Evolutionary conservation across 2,888 invertebrate genomes (phyloP), one percentile per base, ranked within the genome.

Genomic region (Stenurella melanura): DNA sequence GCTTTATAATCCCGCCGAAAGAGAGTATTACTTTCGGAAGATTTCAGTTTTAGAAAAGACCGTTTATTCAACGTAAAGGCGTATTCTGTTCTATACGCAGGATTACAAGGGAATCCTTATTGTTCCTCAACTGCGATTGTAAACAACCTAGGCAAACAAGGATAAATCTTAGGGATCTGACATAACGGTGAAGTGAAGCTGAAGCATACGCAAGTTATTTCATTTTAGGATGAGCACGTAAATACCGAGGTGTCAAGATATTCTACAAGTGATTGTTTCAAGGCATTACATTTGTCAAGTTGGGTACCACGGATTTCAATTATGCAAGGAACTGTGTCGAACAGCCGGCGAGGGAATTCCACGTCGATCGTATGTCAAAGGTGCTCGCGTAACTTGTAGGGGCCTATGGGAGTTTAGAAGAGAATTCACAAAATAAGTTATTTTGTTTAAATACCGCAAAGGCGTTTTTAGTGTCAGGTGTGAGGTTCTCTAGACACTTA

Each of bases 251-350:
- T 61, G 72, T 72, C 72, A 72, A 30, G 72, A 72, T 72, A 61
- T 72, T 72, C 63, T 63, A 63, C 72, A 54, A 72, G 63, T 63
- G 72, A 72, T 72, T 72, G 72, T 72, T 72, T 58, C n/a, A 72
- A 61, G 74, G 74, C 77, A 77, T 81, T 80, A 78, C 81, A 80
- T 83, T 82, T 81, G 81, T 82, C 83, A 80, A 73, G 79, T 72
- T 74, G 78, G 79, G 78, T 80, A 80, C 77, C 75, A 72, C 75
- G 81, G 80, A 82, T 83, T 82, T 82, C 83, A 83, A 83, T 81
- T 83, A 83, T 82, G 79, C 81, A 74, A 57, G 78, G 73, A 73
- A 58, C 71, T 38, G 66, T 66, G 66, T 34, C 66, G 34, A 68
- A 75, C 72, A 50, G 70, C 69, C 56, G 63, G 60, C 66, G 12